Evolutionary conservation across 2,113 vertebrate species (phyloP).

Genomic region (Manacus vitellinus): DNA sequence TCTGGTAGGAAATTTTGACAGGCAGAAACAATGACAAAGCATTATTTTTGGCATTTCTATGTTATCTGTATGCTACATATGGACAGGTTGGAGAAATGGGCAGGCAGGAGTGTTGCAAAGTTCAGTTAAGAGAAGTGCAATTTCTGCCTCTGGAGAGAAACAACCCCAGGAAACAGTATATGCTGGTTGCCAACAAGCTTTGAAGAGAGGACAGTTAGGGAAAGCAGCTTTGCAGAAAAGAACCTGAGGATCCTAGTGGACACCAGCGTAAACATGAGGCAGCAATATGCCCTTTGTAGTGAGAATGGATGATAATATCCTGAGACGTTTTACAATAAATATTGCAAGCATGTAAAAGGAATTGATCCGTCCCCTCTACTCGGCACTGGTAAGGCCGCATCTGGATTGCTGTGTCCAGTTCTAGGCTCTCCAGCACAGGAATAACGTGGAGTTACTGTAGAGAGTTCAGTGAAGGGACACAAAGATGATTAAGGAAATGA

Average conservation of each 20-base stretch:
- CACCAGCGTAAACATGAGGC: not conserved
- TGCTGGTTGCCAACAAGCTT: not conserved
- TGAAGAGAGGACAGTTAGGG: not conserved
- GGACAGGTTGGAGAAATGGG: not conserved
- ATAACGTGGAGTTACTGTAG: not conserved
- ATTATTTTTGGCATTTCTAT: too few relatives aligned
- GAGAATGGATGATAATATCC: not conserved
- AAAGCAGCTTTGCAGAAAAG: not conserved
- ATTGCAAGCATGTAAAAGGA: not conserved
- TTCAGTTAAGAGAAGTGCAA: not conserved
- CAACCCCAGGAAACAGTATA: not conserved
- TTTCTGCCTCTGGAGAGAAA: not conserved
- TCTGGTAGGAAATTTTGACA: too few relatives aligned
- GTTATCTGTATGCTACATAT: too few relatives aligned
- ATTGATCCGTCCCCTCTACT: not conserved
- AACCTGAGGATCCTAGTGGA: not conserved
- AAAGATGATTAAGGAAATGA: not conserved
- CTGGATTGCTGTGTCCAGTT: not conserved
- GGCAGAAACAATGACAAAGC: too few relatives aligned
- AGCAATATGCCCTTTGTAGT: not conserved
- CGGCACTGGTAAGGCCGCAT: not conserved
- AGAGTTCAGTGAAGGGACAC: not conserved
- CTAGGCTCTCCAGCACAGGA: not conserved
- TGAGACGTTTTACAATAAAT: not conserved
- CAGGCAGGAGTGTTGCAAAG: not conserved